These are phyloP conservation scores for Abrostola tripartita DNA, from an alignment of 2,888 invertebrate genomes.

Conservation along the genomic window DNA sequence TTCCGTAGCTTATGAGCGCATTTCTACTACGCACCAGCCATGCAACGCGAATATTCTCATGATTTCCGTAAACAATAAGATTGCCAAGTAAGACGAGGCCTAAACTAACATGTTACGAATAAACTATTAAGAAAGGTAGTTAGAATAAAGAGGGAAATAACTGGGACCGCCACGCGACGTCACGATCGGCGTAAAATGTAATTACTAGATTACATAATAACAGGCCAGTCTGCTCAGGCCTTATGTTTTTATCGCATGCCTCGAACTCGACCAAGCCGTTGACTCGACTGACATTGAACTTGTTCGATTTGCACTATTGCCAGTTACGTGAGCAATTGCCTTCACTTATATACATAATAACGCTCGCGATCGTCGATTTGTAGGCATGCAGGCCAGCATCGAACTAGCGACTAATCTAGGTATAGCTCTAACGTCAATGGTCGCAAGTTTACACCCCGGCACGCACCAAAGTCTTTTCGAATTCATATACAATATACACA, in stretches of 20 bases:
- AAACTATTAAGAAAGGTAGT: background rate
- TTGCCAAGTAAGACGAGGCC: conserved; percentile 2
- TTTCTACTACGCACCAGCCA: background rate
- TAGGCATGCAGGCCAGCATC: background rate
- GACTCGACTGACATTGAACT: conserved; percentile 58
- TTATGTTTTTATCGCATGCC: conserved; percentile 22
- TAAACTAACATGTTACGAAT: background rate
- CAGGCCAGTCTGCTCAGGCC: conserved; percentile 5
- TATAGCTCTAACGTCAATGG: too few species aligned
- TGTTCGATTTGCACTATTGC: conserved; percentile 32
- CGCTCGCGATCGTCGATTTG: background rate
- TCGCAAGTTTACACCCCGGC: too few species aligned
- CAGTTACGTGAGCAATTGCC: conserved; percentile 30
- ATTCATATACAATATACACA: too few species aligned
- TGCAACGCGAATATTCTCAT: background rate
- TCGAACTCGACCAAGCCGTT: conserved; percentile 16
- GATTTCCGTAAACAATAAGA: background rate
- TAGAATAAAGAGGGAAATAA: too few species aligned
- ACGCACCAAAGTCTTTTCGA: too few species aligned
- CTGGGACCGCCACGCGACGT: too few species aligned
- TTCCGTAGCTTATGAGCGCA: background rate
- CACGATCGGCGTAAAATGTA: too few species aligned
- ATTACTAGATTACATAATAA: background rate
- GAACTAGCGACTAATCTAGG: background rate
- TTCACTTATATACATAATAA: conserved; percentile 4